Base-by-base conservation (phyloP, 2,113 vertebrate genomes). In the Gambusia affinis region DNA sequence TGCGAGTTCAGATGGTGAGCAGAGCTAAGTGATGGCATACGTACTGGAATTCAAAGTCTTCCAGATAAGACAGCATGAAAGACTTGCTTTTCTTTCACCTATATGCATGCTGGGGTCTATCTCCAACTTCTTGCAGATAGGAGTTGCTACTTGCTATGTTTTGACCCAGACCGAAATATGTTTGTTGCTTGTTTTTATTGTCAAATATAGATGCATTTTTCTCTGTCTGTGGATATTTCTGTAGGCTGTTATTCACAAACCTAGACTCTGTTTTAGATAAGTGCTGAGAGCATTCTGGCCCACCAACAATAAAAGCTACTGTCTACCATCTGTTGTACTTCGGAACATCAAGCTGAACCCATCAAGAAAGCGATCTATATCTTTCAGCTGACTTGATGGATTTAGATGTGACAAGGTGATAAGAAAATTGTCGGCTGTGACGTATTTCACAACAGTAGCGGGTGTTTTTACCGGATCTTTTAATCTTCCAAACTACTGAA, bases 41-140 rank as follows among this genome's bases (percentile, higher is more conserved):
- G 63, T 73, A 82, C 73, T 92, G 89, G 89, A 92, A 94, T 92
- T 88, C 84, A 77, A 82, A 71, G 79, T 83, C 84, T 68, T 78
- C 60, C 80, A 85, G 82, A 91, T 92, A 88, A 89, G 79, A 79
- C 28, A 28, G 86, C 80, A 90, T 87, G 77, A 8, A 64, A 72
- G 82, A 85, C 77, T 76, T 74, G 39, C 47, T 83, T 87, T 54
- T 88, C 70, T 42, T 83, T 86, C 22, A 57, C 24, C 51, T 17
- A 72, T 75, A 80, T 33, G 31, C 77, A 83, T 85, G 64, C 65
- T 30, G 66, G 7, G 37, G 79, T 67, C 60, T 64, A 60, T 80
- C 76, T 76, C 44, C 62, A 73, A 62, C 51, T 76, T 51, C 30
- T 47, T 37, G n/a, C 79, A 85, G 64, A 79, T 62, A 70, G 15